Conservation (phyloP, 2,797 vertebrate species). For the Prunella strophiata region DNA sequence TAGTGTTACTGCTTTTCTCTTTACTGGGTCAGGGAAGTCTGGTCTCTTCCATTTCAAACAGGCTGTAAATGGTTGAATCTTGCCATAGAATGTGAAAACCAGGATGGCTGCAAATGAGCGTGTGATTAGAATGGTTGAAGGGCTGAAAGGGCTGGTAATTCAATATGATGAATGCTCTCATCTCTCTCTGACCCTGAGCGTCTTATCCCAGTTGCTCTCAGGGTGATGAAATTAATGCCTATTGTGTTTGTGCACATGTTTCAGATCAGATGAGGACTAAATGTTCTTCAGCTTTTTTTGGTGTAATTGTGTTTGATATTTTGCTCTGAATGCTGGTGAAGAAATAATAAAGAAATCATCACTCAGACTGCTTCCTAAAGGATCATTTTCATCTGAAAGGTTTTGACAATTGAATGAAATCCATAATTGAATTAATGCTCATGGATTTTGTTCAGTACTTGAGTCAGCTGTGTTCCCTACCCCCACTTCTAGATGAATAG, state of each 20-base stretch:
- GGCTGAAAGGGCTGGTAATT: background rate
- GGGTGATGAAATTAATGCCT: conserved; percentile 17
- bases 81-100: background rate
- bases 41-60: background rate
- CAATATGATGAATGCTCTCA: background rate
- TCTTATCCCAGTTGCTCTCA: background rate
- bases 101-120: background rate
- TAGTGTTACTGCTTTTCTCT: background rate
- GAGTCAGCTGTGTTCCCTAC: background rate
- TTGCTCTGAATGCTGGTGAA: background rate
- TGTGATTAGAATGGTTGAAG: background rate
- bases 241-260: conserved; percentile 1
- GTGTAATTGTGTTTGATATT: conserved; percentile 6
- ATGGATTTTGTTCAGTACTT: conserved; percentile 6
- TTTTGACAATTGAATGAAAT: conserved; percentile 44
- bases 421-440: background rate
- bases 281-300: background rate
- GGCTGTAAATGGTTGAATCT: background rate
- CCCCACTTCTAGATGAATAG: background rate
- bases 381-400: conserved; percentile 19
- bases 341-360: conserved; percentile 32
- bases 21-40: background rate
- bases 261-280: background rate
- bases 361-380: background rate
- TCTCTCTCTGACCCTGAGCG: background rate